Evolutionary conservation across 1,140 invertebrate genomes (phyloP).

Genomic region (Drosophila eugracilis): DNA sequence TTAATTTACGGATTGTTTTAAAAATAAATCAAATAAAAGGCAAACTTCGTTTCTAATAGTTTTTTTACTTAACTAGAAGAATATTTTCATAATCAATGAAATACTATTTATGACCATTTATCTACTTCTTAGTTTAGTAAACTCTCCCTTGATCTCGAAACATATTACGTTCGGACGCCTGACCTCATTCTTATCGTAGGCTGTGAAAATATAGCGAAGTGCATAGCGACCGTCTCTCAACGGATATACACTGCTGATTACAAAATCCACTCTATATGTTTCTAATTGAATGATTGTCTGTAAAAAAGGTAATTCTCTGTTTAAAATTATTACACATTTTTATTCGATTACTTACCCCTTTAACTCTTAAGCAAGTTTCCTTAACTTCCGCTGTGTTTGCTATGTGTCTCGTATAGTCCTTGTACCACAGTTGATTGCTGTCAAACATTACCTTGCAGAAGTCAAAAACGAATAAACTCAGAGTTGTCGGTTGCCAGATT

Average conservation of each 20-base stretch:
- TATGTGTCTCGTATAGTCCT: neutral
- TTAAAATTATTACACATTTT: rapidly evolving
- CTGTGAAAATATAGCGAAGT: neutral
- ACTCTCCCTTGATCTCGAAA: neutral
- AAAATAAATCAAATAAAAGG: too few species aligned
- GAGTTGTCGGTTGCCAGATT: constrained; percentile 13
- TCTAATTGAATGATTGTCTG: neutral
- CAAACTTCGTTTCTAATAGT: too few species aligned
- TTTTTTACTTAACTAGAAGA: too few species aligned
- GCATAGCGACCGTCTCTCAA: neutral
- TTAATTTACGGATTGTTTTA: too few species aligned
- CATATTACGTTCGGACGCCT: neutral
- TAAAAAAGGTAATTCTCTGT: neutral
- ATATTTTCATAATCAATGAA: too few species aligned
- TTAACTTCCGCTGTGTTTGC: neutral
- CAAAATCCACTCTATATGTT: neutral
- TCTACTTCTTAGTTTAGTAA: neutral
- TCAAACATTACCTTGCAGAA: constrained; percentile 7
- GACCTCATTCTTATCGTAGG: neutral
- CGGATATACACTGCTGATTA: neutral
- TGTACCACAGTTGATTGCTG: constrained; percentile 9
- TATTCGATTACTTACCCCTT: neutral
- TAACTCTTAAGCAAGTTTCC: neutral
- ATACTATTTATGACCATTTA: neutral
- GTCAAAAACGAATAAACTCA: constrained; percentile 1